phyloP scores from a whole-genome alignment of 1,140 invertebrate genomes.

The Bactericera cockerelli region DNA sequence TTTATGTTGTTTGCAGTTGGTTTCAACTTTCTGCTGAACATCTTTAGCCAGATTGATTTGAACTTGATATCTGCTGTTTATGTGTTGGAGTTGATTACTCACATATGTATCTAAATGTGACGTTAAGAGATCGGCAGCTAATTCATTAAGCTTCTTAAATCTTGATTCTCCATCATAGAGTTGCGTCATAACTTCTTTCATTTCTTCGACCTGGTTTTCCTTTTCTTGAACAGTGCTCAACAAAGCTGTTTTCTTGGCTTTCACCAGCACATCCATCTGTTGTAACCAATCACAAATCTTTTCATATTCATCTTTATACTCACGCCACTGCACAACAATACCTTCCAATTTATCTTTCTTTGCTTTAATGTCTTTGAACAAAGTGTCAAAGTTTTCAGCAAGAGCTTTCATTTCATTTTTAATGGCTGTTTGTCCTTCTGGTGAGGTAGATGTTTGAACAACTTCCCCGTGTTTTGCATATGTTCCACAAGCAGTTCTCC shows the following conservation, averaged over 20 bases:
- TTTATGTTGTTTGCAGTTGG: slow-evolving; percentile 72
- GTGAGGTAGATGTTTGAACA: slow-evolving; percentile 63
- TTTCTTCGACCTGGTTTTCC: slow-evolving; percentile 62
- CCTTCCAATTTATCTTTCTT: slow-evolving; percentile 70
- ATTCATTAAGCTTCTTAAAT: slow-evolving; percentile 67
- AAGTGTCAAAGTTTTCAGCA: slow-evolving; percentile 63
- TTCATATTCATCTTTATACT: slow-evolving; percentile 86
- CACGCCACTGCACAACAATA: slow-evolving; percentile 66
- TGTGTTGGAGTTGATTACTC: slow-evolving; percentile 72
- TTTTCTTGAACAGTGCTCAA: slow-evolving; percentile 71
- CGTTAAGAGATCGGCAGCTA: slow-evolving; percentile 53
- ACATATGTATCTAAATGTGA: slow-evolving; percentile 82
- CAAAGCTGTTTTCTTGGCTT: slow-evolving; percentile 73
- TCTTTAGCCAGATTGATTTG: slow-evolving; percentile 82
- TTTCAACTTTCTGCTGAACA: slow-evolving; percentile 81
- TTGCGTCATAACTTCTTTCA: slow-evolving; percentile 54
- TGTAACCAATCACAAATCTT: slow-evolving; percentile 83
- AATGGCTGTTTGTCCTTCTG: slow-evolving; percentile 60
- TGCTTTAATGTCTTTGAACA: slow-evolving; percentile 72
- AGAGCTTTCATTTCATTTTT: slow-evolving; percentile 68
- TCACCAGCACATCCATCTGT: slow-evolving; percentile 79
- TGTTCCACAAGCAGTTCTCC: slow-evolving; percentile 75
- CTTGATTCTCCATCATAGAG: slow-evolving; percentile 65
- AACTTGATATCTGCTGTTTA: slow-evolving; percentile 83
- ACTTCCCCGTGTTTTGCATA: slow-evolving; percentile 68